A percentile compares a stretch with the other conserved stretches of the same genome.
phyloP scores from a whole-genome alignment of 1,140 invertebrate species.

The Melipona quadrifasciata region DNA sequence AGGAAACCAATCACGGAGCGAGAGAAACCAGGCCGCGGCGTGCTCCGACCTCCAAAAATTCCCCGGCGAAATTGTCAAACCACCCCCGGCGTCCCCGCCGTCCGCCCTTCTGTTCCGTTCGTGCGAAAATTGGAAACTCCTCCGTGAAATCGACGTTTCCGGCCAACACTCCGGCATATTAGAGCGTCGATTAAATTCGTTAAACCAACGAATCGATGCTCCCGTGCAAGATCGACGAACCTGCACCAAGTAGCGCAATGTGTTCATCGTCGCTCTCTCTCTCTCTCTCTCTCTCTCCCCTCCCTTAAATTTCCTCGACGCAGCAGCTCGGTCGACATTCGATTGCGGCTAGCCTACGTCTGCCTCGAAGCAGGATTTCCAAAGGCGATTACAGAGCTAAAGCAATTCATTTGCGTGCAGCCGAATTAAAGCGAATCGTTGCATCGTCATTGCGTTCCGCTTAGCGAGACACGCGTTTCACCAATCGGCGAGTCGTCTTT shows the following conservation, averaged over 20 bases:
- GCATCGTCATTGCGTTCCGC: conserved; percentile 21
- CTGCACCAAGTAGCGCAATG: neutral
- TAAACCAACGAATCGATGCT: conserved; percentile 18
- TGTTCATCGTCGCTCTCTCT: neutral
- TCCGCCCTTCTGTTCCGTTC: neutral
- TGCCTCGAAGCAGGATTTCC: conserved; percentile 53
- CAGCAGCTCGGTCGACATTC: conserved; percentile 48
- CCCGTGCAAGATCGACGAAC: neutral
- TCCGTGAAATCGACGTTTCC: conserved; percentile 4
- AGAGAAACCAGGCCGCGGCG: neutral
- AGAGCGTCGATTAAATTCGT: conserved; percentile 31
- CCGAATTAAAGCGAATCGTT: conserved; percentile 61
- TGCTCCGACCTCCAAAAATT: conserved; percentile 1
- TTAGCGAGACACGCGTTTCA: conserved; percentile 44
- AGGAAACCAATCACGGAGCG: conserved; percentile 9
- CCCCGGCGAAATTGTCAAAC: conserved; percentile 20
- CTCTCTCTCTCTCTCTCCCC: neutral
- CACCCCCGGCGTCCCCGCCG: neutral
- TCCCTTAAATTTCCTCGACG: conserved; percentile 42
- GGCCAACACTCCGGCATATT: neutral
- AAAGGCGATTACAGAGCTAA: conserved; percentile 63
- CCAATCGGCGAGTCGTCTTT: neutral
- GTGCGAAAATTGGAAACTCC: conserved; percentile 23
- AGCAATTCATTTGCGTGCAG: conserved; percentile 67
- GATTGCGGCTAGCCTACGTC: conserved; percentile 52